Evolutionary conservation across 2,888 invertebrate species (phyloP).

Genomic region (Pristionchus exspectatus): DNA sequence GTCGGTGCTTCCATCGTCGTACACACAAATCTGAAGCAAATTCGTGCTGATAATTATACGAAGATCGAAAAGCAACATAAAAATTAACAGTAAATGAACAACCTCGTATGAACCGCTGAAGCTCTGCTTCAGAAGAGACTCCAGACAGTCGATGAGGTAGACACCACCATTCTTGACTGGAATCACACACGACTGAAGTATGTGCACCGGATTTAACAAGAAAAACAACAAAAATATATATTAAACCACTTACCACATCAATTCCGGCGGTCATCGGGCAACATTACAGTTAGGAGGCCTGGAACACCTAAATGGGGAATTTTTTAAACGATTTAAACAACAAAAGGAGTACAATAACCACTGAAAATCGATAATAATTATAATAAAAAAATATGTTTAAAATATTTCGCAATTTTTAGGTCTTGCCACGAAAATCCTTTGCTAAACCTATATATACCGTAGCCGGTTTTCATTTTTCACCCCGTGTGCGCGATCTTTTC

Average conservation of each 20-base stretch:
- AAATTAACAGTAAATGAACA: neutral
- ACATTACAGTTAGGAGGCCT: neutral
- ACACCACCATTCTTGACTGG: conserved; percentile 70
- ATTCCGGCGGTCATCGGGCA: conserved; percentile 8
- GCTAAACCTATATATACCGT: neutral
- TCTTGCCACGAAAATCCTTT: neutral
- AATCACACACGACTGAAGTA: conserved; percentile 66
- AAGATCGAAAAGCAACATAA: neutral
- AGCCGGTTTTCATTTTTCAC: neutral
- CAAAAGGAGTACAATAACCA: neutral
- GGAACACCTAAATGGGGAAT: neutral
- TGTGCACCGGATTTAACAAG: neutral
- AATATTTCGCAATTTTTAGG: neutral
- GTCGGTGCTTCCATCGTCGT: conserved; percentile 72
- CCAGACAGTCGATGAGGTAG: conserved; percentile 65
- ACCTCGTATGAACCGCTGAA: conserved; percentile 44
- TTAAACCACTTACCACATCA: conserved; percentile 11
- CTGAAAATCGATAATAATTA: neutral
- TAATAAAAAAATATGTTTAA: neutral
- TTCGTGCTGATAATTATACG: neutral
- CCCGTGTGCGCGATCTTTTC: neutral
- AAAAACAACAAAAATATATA: neutral
- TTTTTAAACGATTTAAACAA: neutral
- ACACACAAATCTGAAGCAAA: conserved; percentile 67
- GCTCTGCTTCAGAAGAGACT: conserved; percentile 65